Percentiles rank a stretch among this genome's conserved stretches.
Evolutionary conservation across 1,140 invertebrate species (phyloP).

Genomic region (Drosophila ironensis): DNA sequence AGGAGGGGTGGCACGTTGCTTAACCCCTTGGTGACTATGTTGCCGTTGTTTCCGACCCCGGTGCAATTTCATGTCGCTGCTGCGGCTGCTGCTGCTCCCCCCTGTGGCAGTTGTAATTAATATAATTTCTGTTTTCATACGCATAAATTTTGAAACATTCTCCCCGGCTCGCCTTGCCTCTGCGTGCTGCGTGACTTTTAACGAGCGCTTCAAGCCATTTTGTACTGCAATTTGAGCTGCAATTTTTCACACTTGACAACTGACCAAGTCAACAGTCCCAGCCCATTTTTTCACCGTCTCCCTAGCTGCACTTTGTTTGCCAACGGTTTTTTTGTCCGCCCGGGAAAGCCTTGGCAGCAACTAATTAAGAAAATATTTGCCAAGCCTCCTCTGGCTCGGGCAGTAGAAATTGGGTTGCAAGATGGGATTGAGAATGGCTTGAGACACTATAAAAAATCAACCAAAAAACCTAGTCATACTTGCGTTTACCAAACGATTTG

Average conservation of each 20-base stretch:
- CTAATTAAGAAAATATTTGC: slow-evolving; percentile 80
- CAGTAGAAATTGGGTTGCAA: slow-evolving; percentile 22
- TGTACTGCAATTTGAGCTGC: slow-evolving; percentile 75
- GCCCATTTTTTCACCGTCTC: background rate
- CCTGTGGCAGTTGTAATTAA: slow-evolving; percentile 65
- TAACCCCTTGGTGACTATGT: slow-evolving; percentile 28
- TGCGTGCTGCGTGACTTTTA: slow-evolving; percentile 73
- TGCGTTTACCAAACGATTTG: no score
- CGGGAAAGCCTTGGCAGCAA: slow-evolving; percentile 49
- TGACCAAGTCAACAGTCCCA: slow-evolving; percentile 30
- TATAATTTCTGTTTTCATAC: slow-evolving; percentile 74
- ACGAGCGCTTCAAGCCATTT: slow-evolving; percentile 73
- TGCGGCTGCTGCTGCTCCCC: background rate
- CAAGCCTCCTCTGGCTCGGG: slow-evolving; percentile 34
- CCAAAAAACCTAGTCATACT: no score
- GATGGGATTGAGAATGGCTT: slow-evolving; percentile 1
- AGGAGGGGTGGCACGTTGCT: background rate
- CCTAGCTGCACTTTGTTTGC: background rate
- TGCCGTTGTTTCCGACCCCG: slow-evolving; percentile 9
- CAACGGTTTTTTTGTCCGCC: background rate
- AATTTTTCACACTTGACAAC: slow-evolving; percentile 79
- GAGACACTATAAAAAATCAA: background rate
- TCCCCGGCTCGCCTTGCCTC: slow-evolving; percentile 6
- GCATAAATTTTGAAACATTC: slow-evolving; percentile 70
- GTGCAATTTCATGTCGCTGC: slow-evolving; percentile 35